A percentile compares a stretch with the other conserved stretches of the same genome.
phyloP scores from a whole-genome alignment of 2,797 vertebrate species.

The Selene dorsalis region DNA sequence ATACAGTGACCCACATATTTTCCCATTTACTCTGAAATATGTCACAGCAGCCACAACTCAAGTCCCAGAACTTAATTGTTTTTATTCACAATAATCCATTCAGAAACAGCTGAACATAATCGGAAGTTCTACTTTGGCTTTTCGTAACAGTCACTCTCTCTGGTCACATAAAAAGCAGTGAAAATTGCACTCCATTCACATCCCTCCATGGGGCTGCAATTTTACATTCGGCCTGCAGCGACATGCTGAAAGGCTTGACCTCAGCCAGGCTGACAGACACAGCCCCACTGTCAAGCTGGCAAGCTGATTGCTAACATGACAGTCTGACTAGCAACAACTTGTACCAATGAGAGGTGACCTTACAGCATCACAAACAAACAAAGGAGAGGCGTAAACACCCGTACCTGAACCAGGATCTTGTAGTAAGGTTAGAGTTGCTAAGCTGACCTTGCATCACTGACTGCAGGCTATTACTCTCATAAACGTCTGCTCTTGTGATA shows the following conservation, averaged over 20 bases:
- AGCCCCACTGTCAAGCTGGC: constrained; percentile 56
- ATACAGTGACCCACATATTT: no score
- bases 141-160: constrained; percentile 6
- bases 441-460: constrained; percentile 1
- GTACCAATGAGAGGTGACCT: constrained; percentile 55
- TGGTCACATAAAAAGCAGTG: constrained; percentile 24
- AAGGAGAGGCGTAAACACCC: constrained; percentile 10
- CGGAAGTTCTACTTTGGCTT: constrained; percentile 1
- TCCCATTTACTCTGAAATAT: constrained; percentile 1
- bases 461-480: not conserved
- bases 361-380: constrained; percentile 30
- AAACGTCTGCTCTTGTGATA: not conserved
- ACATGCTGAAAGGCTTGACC: constrained; percentile 64
- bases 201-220: constrained; percentile 34
- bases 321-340: constrained; percentile 50
- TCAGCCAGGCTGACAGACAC: constrained; percentile 13
- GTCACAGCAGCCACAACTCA: not conserved
- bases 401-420: not conserved
- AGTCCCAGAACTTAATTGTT: not conserved
- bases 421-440: constrained; percentile 16
- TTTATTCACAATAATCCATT: not conserved
- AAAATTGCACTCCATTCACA: constrained; percentile 32
- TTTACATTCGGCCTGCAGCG: constrained; percentile 53
- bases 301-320: constrained; percentile 61
- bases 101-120: constrained; percentile 8